Evolutionary conservation across 2,797 vertebrate genomes (phyloP), one percentile per base, ranked within the genome.

Genomic region (Rhinatrema bivittatum): DNA sequence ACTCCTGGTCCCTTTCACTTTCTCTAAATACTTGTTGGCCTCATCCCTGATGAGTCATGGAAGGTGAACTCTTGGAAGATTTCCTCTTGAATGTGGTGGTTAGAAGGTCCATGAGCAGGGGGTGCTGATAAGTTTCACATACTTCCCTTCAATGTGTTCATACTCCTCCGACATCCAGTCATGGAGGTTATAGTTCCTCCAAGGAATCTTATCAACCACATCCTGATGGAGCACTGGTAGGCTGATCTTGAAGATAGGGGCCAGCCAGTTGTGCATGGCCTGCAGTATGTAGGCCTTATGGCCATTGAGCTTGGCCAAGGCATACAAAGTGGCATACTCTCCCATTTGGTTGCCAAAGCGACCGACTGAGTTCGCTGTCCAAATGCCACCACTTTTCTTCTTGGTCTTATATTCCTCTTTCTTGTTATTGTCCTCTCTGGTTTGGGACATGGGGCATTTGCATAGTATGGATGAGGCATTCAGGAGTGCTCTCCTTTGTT

Each of bases 51-150:
- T 16, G 74, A 76, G 21, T 76, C 62, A 0, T 13, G 16, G 9
- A 17, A 62, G n/a, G n/a, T n/a, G n/a, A n/a, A n/a, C n/a, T n/a
- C n/a, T n/a, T n/a, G n/a, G n/a, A n/a, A n/a, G n/a, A 74, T 62
- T 44, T 60, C 49, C 2, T 46, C 44, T 10, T 24, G 39, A 16
- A 78, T 30, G 2, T 76, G 62, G 25, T 74, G 54, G 36, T 62
- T n/a, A 75, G 23, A 72, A 68, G 5, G 72, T 78, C 56, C 63
- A 78, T 16, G 72, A 72, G 26, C 62, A 74, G 5, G 70, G 62
- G 39, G 42, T 72, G 10, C 70, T 60, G 0, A 24, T 32, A 15
- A 73, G 24, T n/a, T 10, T 37, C 11, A 50, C 19, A 2, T 49
- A 46, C 1, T 64, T 32, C 2, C 25, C 7, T 20, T 46, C 2